Conservation (phyloP, 2,797 vertebrate genomes). For the Meriones psammophilus region DNA sequence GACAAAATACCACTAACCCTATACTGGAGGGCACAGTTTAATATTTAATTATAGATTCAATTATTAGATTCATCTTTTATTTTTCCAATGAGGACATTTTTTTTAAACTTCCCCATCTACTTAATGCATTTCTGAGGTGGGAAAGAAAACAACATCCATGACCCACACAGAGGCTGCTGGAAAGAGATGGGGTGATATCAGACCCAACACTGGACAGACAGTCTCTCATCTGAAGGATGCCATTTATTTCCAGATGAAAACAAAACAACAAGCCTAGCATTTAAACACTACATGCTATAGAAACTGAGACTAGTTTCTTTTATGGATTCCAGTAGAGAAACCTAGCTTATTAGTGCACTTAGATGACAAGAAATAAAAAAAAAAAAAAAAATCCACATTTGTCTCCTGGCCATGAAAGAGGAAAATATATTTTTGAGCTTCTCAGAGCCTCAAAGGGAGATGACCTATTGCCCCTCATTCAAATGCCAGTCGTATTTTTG, state of each 20-base stretch:
- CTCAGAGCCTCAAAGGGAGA: neutral
- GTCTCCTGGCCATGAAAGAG: conserved; percentile 25
- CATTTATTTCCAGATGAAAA: conserved; percentile 15
- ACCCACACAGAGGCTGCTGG: neutral
- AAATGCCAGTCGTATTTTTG: conserved; percentile 55
- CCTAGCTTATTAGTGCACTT: neutral
- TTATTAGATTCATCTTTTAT: neutral
- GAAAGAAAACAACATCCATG: neutral
- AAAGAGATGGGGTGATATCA: neutral
- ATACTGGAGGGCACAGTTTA: neutral
- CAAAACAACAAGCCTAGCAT: neutral
- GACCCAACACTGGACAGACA: rapidly evolving
- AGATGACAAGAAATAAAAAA: neutral
- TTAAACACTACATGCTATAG: conserved; percentile 41
- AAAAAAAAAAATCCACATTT: neutral
- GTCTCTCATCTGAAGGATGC: neutral
- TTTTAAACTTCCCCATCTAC: neutral
- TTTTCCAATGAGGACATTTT: conserved; percentile 1
- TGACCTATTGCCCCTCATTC: neutral
- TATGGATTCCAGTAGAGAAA: conserved; percentile 1
- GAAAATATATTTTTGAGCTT: neutral
- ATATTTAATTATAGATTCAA: neutral
- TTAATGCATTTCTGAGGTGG: neutral
- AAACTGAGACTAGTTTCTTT: conserved; percentile 13
- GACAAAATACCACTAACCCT: neutral